Evolutionary conservation across 1,140 invertebrate species (phyloP).

Genomic region (Nomia melanderi): DNA sequence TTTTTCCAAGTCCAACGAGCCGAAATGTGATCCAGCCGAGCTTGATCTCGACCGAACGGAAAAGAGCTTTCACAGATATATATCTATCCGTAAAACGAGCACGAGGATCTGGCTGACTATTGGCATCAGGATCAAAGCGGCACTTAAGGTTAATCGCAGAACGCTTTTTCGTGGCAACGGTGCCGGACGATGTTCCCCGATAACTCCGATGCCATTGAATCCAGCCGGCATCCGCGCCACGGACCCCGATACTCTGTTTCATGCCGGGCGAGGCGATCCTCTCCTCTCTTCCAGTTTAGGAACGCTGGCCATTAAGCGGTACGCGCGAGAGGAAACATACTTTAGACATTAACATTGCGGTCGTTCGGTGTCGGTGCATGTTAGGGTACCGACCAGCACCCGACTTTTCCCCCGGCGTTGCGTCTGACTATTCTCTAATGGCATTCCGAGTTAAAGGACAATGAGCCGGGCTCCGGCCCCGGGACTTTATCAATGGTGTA

Average conservation of each 20-base stretch:
- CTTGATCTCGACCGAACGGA: not conserved
- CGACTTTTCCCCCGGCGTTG: conserved; percentile 19
- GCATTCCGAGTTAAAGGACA: conserved; percentile 33
- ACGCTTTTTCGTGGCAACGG: conserved; percentile 60
- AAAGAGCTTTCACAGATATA: not conserved
- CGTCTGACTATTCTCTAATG: conserved; percentile 36
- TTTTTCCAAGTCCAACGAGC: too few relatives aligned
- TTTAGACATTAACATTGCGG: conserved; percentile 63
- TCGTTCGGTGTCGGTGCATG: conserved; percentile 45
- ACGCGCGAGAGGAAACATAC: conserved; percentile 61
- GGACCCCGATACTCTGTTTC: conserved; percentile 43
- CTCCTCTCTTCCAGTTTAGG: conserved; percentile 52
- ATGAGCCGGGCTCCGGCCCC: conserved; percentile 26
- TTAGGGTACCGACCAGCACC: conserved; percentile 24
- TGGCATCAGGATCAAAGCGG: conserved; percentile 32
- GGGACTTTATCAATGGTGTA: conserved; percentile 48
- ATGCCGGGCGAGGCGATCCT: conserved; percentile 15
- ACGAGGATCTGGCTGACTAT: not conserved
- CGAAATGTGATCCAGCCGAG: too few relatives aligned
- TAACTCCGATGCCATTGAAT: conserved; percentile 46
- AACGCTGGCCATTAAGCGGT: conserved; percentile 55
- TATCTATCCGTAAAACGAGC: not conserved
- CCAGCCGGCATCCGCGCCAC: not conserved
- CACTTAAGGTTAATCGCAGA: conserved; percentile 56
- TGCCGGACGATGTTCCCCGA: conserved; percentile 42